Percentiles rank a stretch among this genome's conserved stretches.
phyloP scores from a whole-genome alignment of 2,113 vertebrate species.

The Cairina moschata region DNA sequence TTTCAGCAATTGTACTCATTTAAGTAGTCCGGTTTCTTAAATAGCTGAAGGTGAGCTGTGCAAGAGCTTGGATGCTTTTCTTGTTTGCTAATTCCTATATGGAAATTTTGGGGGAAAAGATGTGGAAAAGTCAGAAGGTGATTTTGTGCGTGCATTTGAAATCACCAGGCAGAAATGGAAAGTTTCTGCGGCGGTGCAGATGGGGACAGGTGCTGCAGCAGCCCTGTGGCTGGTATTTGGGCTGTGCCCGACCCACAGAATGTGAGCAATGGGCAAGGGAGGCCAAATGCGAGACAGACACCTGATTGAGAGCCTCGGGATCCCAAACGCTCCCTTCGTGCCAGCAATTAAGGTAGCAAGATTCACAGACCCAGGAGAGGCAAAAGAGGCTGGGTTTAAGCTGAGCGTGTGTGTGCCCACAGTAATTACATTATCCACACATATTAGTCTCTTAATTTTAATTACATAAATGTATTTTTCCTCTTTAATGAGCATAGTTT shows the following conservation, averaged over 20 bases:
- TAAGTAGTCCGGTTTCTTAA: neutral
- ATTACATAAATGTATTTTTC: slow-evolving; percentile 79
- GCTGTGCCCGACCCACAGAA: neutral
- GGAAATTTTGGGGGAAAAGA: neutral
- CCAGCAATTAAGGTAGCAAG: slow-evolving; percentile 34
- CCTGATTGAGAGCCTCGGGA: neutral
- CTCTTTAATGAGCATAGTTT: slow-evolving; percentile 78
- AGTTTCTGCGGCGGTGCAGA: neutral
- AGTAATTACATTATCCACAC: slow-evolving; percentile 77
- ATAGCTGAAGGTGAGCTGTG: neutral
- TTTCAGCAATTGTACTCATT: neutral
- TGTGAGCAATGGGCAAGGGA: neutral
- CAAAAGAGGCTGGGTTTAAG: slow-evolving; percentile 19
- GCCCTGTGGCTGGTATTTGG: neutral
- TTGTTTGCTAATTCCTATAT: neutral
- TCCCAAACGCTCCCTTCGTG: neutral
- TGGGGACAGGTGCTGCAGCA: neutral
- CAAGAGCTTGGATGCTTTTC: neutral
- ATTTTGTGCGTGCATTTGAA: neutral
- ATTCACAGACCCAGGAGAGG: slow-evolving; percentile 28
- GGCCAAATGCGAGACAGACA: neutral
- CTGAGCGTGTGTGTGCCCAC: slow-evolving; percentile 18
- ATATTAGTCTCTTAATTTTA: slow-evolving; percentile 78
- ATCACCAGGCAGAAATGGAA: accelerated
- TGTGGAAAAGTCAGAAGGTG: neutral